Percentiles rank a stretch among this genome's conserved stretches.
Evolutionary conservation across 2,888 invertebrate genomes (phyloP).

Genomic region (Acronicta psi): DNA sequence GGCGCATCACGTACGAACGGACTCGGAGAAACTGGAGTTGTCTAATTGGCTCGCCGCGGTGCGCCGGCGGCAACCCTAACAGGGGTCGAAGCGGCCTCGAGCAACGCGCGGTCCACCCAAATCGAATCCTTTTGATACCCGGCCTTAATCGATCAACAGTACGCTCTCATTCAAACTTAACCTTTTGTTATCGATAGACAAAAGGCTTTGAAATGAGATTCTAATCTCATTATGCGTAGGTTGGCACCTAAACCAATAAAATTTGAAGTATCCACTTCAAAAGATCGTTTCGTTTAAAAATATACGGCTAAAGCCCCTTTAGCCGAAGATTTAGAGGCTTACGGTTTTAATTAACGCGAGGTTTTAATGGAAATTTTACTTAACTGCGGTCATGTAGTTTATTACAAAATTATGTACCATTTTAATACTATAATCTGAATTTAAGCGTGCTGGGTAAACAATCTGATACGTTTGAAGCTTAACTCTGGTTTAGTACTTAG

Average conservation of each 20-base stretch:
- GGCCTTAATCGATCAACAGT: constrained; percentile 54
- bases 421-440: constrained; percentile 8
- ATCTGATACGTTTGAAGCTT: not conserved
- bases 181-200: constrained; percentile 58
- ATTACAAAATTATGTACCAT: constrained; percentile 5
- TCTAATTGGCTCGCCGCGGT: constrained; percentile 48
- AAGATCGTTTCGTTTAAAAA: constrained; percentile 52
- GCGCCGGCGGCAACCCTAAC: constrained; percentile 32
- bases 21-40: constrained; percentile 40
- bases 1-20: constrained; percentile 45
- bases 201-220: constrained; percentile 56
- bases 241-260: constrained; percentile 52
- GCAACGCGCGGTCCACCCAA: constrained; percentile 29
- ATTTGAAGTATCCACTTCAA: constrained; percentile 46
- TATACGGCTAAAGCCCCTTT: constrained; percentile 46
- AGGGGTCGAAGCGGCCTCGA: constrained; percentile 21
- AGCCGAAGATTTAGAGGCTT: constrained; percentile 43
- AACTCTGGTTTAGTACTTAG: not conserved
- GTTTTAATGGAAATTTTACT: constrained; percentile 47
- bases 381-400: constrained; percentile 32
- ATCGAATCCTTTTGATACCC: constrained; percentile 40
- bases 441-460: not conserved
- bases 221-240: constrained; percentile 55
- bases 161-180: constrained; percentile 54
- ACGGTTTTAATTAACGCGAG: constrained; percentile 50